Conservation (phyloP, 2,113 vertebrate genomes). For the Pelecanus crispus region DNA sequence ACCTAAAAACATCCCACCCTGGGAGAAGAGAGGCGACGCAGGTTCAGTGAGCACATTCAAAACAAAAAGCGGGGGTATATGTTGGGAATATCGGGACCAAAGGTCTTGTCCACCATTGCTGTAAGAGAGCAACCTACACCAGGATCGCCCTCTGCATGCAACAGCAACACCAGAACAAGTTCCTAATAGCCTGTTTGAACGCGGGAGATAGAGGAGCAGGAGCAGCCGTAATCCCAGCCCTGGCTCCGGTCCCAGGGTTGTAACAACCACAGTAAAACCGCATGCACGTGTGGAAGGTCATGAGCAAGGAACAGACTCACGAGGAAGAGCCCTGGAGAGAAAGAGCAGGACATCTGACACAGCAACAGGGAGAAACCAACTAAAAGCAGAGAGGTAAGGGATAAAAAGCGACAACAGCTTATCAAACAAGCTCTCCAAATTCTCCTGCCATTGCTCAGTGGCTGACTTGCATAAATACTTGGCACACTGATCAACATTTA, state of each 20-base stretch:
- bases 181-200: background rate
- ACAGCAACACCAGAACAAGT: background rate
- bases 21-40: background rate
- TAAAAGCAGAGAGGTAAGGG: background rate
- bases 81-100: background rate
- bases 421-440: background rate
- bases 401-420: background rate
- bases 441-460: background rate
- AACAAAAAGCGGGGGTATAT: background rate
- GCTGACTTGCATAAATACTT: background rate
- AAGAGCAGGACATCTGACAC: background rate
- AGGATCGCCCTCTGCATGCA: fast-evolving
- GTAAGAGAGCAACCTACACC: background rate
- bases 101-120: background rate
- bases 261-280: background rate
- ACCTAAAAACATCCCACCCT: background rate
- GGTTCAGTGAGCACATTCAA: background rate
- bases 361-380: background rate
- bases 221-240: background rate
- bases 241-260: background rate
- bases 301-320: fast-evolving
- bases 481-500: background rate
- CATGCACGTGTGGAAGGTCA: background rate
- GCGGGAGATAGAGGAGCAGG: background rate
- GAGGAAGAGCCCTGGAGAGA: background rate